These are phyloP conservation scores for Brenthis daphne DNA, from an alignment of 2,888 invertebrate species.

Conservation along the genomic window DNA sequence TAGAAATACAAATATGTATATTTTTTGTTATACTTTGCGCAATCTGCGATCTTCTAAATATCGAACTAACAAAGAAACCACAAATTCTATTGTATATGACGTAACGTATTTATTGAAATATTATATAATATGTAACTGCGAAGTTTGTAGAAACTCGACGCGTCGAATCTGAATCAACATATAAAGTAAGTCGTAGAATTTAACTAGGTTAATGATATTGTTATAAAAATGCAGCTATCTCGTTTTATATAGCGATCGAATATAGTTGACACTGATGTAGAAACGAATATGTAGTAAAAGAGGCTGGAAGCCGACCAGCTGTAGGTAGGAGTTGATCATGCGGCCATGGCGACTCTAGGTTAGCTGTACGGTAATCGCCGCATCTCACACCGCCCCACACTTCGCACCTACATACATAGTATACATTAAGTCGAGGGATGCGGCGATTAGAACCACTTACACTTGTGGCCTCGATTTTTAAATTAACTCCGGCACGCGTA, in stretches of 20 bases:
- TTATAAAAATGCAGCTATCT: constrained; percentile 30
- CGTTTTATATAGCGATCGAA: constrained; percentile 36
- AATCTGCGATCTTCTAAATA: constrained; percentile 34
- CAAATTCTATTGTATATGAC: constrained; percentile 13
- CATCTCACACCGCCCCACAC: constrained; percentile 47
- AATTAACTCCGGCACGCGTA: constrained; percentile 50
- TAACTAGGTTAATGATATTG: constrained; percentile 25
- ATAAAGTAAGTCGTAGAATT: constrained; percentile 20
- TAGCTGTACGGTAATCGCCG: constrained; percentile 63
- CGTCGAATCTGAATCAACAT: constrained; percentile 16
- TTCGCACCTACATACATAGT: constrained; percentile 12
- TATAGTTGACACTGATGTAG: constrained; percentile 51
- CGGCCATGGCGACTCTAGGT: constrained; percentile 78
- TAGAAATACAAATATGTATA: constrained; percentile 59
- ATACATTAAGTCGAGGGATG: constrained; percentile 42
- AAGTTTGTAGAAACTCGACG: constrained; percentile 7
- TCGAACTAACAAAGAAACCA: constrained; percentile 17
- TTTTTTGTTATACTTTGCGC: constrained; percentile 53
- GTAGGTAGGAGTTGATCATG: constrained; percentile 65
- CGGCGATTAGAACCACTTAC: constrained; percentile 55
- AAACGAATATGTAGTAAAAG: constrained; percentile 61
- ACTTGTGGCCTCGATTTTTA: constrained; percentile 78
- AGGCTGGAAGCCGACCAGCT: constrained; percentile 71
- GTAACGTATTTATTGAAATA: constrained; percentile 25
- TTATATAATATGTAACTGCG: constrained; percentile 10